Evolutionary conservation across 2,888 invertebrate species (phyloP), one percentile per base, ranked within the genome.

Genomic region (Gasteruption jaculator): DNA sequence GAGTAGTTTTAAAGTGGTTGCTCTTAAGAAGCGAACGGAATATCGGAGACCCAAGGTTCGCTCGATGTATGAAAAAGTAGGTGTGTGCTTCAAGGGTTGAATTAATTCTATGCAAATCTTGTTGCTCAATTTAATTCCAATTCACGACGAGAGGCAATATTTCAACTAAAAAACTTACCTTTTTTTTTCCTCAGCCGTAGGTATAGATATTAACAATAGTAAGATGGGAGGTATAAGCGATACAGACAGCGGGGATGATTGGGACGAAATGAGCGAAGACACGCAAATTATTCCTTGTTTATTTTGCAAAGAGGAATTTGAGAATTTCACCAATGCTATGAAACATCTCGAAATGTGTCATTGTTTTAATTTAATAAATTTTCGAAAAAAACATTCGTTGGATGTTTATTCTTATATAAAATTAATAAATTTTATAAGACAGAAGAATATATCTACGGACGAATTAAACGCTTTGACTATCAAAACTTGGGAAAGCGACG

Each of bases 321-420:
- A 75, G n/a, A 77, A 76, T 29, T 77, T 85, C 38, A 78, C 80
- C 21, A 74, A 75, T 42, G 85, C 83, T 16, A 70, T 86, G 36
- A 72, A 76, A 15, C 90, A 91, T 65, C 80, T 87, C 48, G 77
- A 78, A 49, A 65, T 66, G 4, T 71, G 61, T 11, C 90, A 90
- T 59, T 75, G 76, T 38, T 82, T 91, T 52, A 78, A 81, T 62
- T 72, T 90, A 41, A 69, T 75, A 5, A 68, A 71, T 33, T 71
- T 90, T 24, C 85, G 86, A 67, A 66, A 68, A 3, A 85, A 80
- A 62, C 82, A 83, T 58, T 78, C 78, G 53, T 83, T 91, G 80
- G 89, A 91, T 64, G 84, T 84, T 59, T 89, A 91, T 70, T 83
- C 84, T 0, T 88, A 84, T 54, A 83, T 87, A 18, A 87, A 87